Evolutionary conservation across 2,888 invertebrate genomes (phyloP), one percentile per base, ranked within the genome.

Genomic region (Gibbula magus): DNA sequence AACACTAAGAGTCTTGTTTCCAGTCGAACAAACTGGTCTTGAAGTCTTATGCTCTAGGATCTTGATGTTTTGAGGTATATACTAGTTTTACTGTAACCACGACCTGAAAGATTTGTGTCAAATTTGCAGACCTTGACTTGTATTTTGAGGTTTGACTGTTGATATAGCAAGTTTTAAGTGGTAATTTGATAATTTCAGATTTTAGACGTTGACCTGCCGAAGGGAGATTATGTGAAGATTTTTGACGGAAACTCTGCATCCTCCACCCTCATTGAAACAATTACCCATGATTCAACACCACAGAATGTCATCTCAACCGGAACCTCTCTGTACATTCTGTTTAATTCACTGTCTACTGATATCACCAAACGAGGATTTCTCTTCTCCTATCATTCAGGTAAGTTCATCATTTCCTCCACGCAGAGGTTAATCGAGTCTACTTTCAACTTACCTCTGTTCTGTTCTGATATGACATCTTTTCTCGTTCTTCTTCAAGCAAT

Each of bases 211-310:
- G 91, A 92, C 77, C 86, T 93, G 39, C 92, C 93, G 81, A 86
- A 90, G 54, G 89, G 89, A 85, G 99, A 99, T 93, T 97, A 96
- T 88, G 95, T 99, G 83, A 94, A 97, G 2, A 95, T 99, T 76
- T 95, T 98, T 85, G 98, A 99, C 92, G 99, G 99, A 3, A 95
- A 96, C 79, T 95, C 95, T 0, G 97, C 99, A 16, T 96, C 96
- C 91, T 96, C 96, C 90, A 95, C 96, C 82, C 95, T 96, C 70
- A 95, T 99, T 79, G 96, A 97, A 2, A 94, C 96, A 88, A 94
- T 98, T 81, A 96, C 80, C 94, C 52, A 67, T 10, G 67, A 52
- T 52, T 53, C 25, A 10, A 20, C 95, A 0, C 95, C 95, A 86
- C 95, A 96, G 88, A 96, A 96, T 84, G 95, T 99, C 10, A 96